Evolutionary conservation across 2,113 vertebrate genomes (phyloP).

Genomic region (Chaenocephalus aceratus): DNA sequence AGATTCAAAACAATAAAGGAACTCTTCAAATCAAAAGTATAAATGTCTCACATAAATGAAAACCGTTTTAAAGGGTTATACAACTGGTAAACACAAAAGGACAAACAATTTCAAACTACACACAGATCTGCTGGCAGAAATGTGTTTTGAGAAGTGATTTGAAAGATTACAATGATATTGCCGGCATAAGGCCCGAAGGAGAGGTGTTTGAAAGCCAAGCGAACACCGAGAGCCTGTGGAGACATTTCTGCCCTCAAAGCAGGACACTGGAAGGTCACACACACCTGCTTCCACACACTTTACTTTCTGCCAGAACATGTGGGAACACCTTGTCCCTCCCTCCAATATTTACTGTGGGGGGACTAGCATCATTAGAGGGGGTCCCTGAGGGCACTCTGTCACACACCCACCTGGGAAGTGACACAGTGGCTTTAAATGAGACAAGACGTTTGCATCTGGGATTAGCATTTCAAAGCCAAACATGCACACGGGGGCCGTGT

Average conservation of each 20-base stretch:
- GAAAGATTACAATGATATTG: slow-evolving; percentile 54
- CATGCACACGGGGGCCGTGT: slow-evolving; percentile 58
- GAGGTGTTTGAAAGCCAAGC: slow-evolving; percentile 51
- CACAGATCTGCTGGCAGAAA: slow-evolving; percentile 13
- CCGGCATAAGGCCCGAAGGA: slow-evolving; percentile 34
- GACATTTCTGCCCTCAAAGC: slow-evolving; percentile 54
- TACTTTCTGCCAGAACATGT: slow-evolving; percentile 70
- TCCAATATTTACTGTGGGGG: slow-evolving; percentile 74
- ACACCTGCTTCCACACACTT: slow-evolving; percentile 66
- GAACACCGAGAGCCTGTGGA: slow-evolving; percentile 50
- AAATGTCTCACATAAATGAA: slow-evolving; percentile 16
- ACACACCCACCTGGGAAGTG: slow-evolving; percentile 80
- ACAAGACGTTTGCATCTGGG: slow-evolving; percentile 78
- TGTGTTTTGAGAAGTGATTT: slow-evolving; percentile 38
- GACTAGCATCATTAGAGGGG: slow-evolving; percentile 74
- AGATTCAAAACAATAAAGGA: slow-evolving; percentile 18
- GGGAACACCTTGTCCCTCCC: slow-evolving; percentile 66
- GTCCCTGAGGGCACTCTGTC: slow-evolving; percentile 78
- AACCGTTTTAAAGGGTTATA: background rate
- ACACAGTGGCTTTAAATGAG: slow-evolving; percentile 83
- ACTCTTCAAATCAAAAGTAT: slow-evolving; percentile 2
- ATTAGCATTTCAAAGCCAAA: slow-evolving; percentile 84
- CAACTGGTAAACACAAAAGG: slow-evolving; percentile 8
- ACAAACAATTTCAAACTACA: slow-evolving; percentile 20
- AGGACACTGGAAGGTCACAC: slow-evolving; percentile 75